phyloP scores from a whole-genome alignment of 1,140 invertebrate genomes.

The Brachionus asplanchnoidis region DNA sequence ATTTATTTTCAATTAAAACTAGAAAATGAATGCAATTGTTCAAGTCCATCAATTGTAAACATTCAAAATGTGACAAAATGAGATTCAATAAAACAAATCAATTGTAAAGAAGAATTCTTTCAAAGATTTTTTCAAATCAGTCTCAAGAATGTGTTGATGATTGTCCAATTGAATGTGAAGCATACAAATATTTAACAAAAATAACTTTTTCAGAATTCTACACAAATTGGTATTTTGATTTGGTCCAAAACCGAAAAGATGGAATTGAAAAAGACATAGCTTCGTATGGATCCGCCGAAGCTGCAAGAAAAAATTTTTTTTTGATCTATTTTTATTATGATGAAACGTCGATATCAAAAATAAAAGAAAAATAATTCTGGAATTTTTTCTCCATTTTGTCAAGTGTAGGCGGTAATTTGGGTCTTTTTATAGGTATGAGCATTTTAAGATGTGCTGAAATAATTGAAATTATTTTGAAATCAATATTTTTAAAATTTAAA shows the following conservation, averaged over 20 bases:
- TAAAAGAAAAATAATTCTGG: not conserved
- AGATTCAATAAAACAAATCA: not conserved
- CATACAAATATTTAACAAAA: not conserved
- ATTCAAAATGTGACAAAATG: not conserved
- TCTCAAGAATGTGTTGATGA: not conserved
- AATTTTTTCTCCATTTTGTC: not conserved
- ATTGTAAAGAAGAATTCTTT: not conserved
- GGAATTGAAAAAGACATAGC: not conserved
- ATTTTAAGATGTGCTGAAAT: slow-evolving; percentile 9
- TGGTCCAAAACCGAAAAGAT: not conserved
- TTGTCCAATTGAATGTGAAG: not conserved
- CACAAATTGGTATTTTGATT: not conserved
- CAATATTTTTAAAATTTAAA: not conserved
- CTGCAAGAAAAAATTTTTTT: not conserved
- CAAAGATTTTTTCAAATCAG: not conserved
- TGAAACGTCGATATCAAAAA: not conserved
- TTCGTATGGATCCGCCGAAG: not conserved
- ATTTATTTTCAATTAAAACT: not conserved
- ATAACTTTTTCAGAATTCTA: not conserved
- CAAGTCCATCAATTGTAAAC: not conserved
- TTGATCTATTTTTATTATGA: not conserved
- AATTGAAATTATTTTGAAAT: not conserved
- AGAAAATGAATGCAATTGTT: not conserved
- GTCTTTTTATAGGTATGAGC: slow-evolving; percentile 10
- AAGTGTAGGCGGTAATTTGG: not conserved